phyloP scores from a whole-genome alignment of 2,888 invertebrate genomes.

The Eretmocerus hayati region DNA sequence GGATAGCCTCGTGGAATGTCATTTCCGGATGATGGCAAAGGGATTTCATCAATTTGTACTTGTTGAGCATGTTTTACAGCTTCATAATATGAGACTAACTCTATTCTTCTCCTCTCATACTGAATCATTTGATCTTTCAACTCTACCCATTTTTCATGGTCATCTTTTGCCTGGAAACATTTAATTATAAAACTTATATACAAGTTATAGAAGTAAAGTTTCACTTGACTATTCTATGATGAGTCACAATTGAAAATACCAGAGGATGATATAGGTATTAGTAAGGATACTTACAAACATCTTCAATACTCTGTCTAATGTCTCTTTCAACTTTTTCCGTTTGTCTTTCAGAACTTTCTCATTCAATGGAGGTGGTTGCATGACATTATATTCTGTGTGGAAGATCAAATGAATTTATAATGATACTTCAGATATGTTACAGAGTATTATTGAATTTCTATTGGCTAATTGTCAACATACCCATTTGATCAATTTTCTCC shows the following conservation, averaged over 20 bases:
- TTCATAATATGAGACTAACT: constrained; percentile 87
- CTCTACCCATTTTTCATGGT: constrained; percentile 88
- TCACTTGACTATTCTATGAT: not conserved
- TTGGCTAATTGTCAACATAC: constrained; percentile 48
- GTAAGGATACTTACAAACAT: constrained; percentile 77
- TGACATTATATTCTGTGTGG: constrained; percentile 79
- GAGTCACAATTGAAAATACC: not conserved
- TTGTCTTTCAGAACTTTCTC: constrained; percentile 96
- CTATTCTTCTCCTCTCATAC: constrained; percentile 81
- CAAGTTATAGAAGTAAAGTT: not conserved
- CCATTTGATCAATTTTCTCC: constrained; percentile 98
- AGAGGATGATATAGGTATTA: not conserved
- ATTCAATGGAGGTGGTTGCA: constrained; percentile 89
- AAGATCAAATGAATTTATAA: not conserved
- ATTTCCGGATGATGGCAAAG: constrained; percentile 61
- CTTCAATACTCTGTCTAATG: constrained; percentile 86
- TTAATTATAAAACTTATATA: constrained; percentile 1
- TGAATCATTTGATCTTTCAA: constrained; percentile 85
- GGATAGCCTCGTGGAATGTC: constrained; percentile 38
- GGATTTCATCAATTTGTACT: constrained; percentile 92
- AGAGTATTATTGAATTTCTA: not conserved
- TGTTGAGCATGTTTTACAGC: constrained; percentile 93
- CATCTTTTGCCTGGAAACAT: constrained; percentile 77
- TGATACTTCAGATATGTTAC: not conserved
- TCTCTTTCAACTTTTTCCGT: constrained; percentile 89